Evolutionary conservation across 2,113 vertebrate genomes (phyloP).

Genomic region (Ptyas mucosa): DNA sequence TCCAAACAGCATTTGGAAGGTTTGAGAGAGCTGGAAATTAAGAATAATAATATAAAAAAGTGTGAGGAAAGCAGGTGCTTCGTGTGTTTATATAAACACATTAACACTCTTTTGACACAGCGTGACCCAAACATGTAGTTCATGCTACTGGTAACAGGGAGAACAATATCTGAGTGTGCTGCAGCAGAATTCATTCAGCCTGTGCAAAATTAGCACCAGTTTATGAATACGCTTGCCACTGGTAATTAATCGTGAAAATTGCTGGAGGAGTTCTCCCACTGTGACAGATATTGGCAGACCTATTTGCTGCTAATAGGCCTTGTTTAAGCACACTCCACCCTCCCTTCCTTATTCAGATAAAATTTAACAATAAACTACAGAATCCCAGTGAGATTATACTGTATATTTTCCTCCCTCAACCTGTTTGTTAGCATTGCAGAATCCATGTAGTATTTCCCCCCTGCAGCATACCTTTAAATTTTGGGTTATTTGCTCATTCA

Average conservation of each 20-base stretch:
- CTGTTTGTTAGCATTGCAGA: conserved; percentile 39
- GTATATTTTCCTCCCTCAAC: conserved; percentile 11
- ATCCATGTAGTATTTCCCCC: neutral
- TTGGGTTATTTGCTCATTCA: conserved; percentile 9
- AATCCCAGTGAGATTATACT: conserved; percentile 46
- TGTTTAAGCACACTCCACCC: conserved; percentile 69
- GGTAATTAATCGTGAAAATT: conserved; percentile 71
- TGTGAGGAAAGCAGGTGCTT: conserved; percentile 60
- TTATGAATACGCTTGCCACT: conserved; percentile 73
- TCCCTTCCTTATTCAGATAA: conserved; percentile 51
- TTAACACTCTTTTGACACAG: conserved; percentile 67
- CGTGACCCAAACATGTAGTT: conserved; percentile 64
- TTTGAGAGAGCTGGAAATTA: conserved; percentile 40
- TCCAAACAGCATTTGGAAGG: conserved; percentile 20
- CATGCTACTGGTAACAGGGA: conserved; percentile 56
- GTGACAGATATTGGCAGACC: conserved; percentile 74
- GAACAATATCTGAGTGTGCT: conserved; percentile 65
- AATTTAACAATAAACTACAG: conserved; percentile 57
- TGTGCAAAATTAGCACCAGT: conserved; percentile 78
- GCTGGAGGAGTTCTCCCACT: conserved; percentile 67
- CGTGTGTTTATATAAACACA: conserved; percentile 64
- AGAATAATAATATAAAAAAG: conserved; percentile 23
- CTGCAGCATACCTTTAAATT: neutral
- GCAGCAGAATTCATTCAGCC: conserved; percentile 63
- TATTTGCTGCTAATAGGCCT: conserved; percentile 75